Conservation (phyloP, 2,888 invertebrate species). For the Tetranychus truncatus region DNA sequence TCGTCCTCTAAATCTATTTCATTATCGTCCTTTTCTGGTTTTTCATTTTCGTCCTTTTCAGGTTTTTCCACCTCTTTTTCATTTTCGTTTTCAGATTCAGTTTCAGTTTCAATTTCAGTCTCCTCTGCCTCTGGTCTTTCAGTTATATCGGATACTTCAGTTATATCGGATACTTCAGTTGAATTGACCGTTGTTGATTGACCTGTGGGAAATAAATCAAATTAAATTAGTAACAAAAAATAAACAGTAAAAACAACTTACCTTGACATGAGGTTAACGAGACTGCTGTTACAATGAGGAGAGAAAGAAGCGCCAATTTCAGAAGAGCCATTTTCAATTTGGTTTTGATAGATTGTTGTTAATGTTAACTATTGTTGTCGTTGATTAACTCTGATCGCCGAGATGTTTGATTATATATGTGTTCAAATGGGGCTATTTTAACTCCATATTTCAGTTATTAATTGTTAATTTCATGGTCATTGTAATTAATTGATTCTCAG, state of each 20-base stretch:
- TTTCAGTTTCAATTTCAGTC: not conserved
- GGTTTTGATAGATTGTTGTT: not conserved
- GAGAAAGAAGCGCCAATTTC: not conserved
- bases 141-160: not conserved
- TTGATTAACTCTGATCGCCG: not conserved
- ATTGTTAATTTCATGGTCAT: too few relatives aligned
- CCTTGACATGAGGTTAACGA: not conserved
- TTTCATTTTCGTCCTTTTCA: not conserved
- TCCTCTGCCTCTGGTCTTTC: not conserved
- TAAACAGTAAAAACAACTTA: not conserved
- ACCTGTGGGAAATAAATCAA: not conserved
- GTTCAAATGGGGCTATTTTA: too few relatives aligned
- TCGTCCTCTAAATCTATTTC: not conserved
- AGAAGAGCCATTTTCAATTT: not conserved
- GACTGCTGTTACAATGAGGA: not conserved
- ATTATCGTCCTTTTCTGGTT: not conserved
- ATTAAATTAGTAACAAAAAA: not conserved
- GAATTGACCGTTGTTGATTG: not conserved
- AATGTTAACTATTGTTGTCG: not conserved
- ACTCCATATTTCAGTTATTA: too few relatives aligned
- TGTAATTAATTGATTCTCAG: too few relatives aligned
- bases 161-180: too few relatives aligned
- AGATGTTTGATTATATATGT: too few relatives aligned
- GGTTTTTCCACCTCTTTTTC: not conserved
- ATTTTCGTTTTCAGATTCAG: not conserved